Percentiles rank a stretch among this genome's conserved stretches.
Conservation (phyloP, 2,113 vertebrate genomes). For the Tetrao urogallus region DNA sequence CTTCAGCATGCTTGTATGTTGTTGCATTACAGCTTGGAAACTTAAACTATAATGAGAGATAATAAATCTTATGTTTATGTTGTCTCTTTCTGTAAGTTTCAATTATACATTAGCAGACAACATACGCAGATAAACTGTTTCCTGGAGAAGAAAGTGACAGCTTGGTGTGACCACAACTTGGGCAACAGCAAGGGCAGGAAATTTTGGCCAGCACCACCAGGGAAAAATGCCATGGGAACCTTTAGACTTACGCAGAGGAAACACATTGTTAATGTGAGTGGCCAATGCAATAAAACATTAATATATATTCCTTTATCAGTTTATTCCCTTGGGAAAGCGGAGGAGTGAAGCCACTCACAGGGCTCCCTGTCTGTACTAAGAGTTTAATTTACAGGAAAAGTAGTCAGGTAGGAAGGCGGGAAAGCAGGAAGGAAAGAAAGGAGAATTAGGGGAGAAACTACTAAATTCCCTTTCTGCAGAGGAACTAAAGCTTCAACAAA, state of each 20-base stretch:
- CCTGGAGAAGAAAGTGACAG: not conserved
- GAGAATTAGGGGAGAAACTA: not conserved
- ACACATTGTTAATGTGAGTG: not conserved
- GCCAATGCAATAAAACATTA: not conserved
- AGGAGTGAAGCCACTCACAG: not conserved
- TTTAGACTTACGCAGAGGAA: not conserved
- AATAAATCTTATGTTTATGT: not conserved
- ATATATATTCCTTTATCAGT: constrained; percentile 13
- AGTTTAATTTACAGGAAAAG: not conserved
- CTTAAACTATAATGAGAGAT: not conserved
- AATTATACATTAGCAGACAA: not conserved
- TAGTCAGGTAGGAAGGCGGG: not conserved
- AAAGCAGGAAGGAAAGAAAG: not conserved
- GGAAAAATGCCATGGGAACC: constrained; percentile 21
- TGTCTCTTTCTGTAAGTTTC: not conserved
- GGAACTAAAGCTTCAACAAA: not conserved
- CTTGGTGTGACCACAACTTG: not conserved
- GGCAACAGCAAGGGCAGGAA: not conserved
- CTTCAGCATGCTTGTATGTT: not conserved
- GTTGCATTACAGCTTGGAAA: not conserved
- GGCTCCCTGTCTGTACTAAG: not conserved
- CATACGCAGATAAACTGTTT: not conserved
- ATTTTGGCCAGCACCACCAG: constrained; percentile 7
- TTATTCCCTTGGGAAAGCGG: constrained; percentile 27
- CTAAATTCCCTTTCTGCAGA: not conserved